phyloP scores from a whole-genome alignment of 2,888 invertebrate species.

The Torymus tubicola region DNA sequence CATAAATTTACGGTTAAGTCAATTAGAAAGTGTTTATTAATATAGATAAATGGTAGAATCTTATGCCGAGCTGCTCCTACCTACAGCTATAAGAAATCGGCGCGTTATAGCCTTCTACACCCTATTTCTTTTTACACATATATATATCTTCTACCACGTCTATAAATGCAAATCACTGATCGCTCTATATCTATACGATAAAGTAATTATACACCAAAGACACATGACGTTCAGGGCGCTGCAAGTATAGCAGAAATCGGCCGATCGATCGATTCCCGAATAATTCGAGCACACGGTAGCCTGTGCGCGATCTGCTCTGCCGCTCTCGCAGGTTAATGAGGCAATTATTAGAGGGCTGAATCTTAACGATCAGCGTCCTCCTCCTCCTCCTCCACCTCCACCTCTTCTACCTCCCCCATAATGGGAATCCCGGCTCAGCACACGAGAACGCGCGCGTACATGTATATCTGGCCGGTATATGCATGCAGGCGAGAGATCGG shows the following conservation, averaged over 20 bases:
- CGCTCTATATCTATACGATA: too few relatives aligned
- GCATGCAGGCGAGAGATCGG: neutral
- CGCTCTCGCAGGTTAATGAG: slow-evolving; percentile 41
- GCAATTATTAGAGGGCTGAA: slow-evolving; percentile 35
- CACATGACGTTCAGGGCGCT: neutral
- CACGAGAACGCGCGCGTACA: slow-evolving; percentile 28
- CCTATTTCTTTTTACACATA: neutral
- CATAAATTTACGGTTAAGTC: slow-evolving; percentile 16
- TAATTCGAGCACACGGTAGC: slow-evolving; percentile 7
- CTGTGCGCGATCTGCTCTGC: too few relatives aligned
- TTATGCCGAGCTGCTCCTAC: neutral
- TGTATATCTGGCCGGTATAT: slow-evolving; percentile 44
- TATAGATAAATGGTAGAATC: slow-evolving; percentile 17
- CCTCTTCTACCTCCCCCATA: slow-evolving; percentile 3
- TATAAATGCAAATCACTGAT: too few relatives aligned
- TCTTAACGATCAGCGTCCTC: too few relatives aligned
- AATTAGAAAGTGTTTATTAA: slow-evolving; percentile 25
- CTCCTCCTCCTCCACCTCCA: too few relatives aligned
- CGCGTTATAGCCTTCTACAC: too few relatives aligned
- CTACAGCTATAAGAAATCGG: neutral
- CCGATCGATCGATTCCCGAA: slow-evolving; percentile 1
- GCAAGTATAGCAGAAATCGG: neutral
- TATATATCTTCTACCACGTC: too few relatives aligned
- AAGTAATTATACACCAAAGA: neutral
- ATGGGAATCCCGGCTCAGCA: slow-evolving; percentile 39